A percentile compares a stretch with the other conserved stretches of the same genome.
Evolutionary conservation across 2,888 invertebrate genomes (phyloP).

Genomic region (Galerucella pusilla): DNA sequence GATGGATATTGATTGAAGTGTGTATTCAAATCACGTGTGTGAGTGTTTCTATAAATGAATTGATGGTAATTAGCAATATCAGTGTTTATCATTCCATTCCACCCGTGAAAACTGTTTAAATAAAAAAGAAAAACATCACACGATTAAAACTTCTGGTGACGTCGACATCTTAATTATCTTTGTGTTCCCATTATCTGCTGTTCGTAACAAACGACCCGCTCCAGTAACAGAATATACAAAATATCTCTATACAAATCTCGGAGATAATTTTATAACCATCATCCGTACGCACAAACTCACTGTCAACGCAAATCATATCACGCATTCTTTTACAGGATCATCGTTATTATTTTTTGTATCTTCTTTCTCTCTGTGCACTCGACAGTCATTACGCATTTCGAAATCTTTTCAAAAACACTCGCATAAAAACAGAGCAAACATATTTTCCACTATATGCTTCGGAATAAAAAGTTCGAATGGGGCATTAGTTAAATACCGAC

Average conservation of each 20-base stretch:
- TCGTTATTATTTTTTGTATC: conserved; percentile 34
- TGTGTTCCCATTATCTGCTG: not conserved
- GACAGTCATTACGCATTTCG: conserved; percentile 37
- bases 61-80: too few relatives aligned
- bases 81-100: too few relatives aligned
- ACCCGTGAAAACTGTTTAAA: too few relatives aligned
- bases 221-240: not conserved
- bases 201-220: not conserved
- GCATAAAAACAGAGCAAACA: conserved; percentile 35
- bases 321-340: conserved; percentile 30
- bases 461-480: conserved; percentile 25
- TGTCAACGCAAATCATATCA: conserved; percentile 31
- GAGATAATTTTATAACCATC: conserved; percentile 14
- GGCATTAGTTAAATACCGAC: conserved; percentile 19
- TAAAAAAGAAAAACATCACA: too few relatives aligned
- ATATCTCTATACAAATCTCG: not conserved
- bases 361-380: conserved; percentile 29
- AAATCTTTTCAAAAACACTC: conserved; percentile 39
- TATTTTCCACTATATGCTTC: conserved; percentile 33
- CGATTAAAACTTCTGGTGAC: not conserved
- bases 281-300: conserved; percentile 23
- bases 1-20: too few relatives aligned
- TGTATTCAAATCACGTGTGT: too few relatives aligned
- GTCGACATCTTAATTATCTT: not conserved
- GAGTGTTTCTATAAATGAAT: too few relatives aligned